phyloP scores from a whole-genome alignment of 1,140 invertebrate genomes.

The Dufourea novaeangliae region DNA sequence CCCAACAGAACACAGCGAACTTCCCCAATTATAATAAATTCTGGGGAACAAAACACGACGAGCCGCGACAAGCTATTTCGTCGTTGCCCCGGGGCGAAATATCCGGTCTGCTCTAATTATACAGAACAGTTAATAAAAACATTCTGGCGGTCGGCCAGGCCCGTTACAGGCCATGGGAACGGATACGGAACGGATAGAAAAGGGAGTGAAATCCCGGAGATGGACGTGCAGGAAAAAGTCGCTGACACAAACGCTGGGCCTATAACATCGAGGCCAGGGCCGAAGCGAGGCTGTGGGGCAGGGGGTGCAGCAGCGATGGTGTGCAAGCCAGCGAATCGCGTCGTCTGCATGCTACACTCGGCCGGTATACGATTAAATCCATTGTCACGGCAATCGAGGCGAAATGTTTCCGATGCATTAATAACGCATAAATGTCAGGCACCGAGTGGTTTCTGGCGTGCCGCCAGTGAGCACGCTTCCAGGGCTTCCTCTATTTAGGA shows the following conservation, averaged over 20 bases:
- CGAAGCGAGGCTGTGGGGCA: neutral
- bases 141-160: conserved; percentile 55
- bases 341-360: conserved; percentile 52
- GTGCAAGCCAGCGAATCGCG: conserved; percentile 49
- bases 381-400: conserved; percentile 65
- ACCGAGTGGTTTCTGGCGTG: conserved; percentile 51
- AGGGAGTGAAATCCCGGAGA: conserved; percentile 23
- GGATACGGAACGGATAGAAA: conserved; percentile 20
- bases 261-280: conserved; percentile 11
- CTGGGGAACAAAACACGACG: neutral
- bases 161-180: conserved; percentile 9
- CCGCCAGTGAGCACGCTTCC: conserved; percentile 42
- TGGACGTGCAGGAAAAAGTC: conserved; percentile 52
- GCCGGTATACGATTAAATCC: conserved; percentile 64
- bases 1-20: neutral
- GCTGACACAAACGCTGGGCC: conserved; percentile 53
- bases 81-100: conserved; percentile 28
- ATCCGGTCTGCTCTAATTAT: conserved; percentile 54
- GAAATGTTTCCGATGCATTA: conserved; percentile 69
- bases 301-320: neutral
- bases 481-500: conserved; percentile 53
- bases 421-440: conserved; percentile 68
- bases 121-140: conserved; percentile 62
- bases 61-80: conserved; percentile 10
- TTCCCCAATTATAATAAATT: conserved; percentile 35